phyloP scores from a whole-genome alignment of 2,888 invertebrate species.

The Odontocerum albicorne region DNA sequence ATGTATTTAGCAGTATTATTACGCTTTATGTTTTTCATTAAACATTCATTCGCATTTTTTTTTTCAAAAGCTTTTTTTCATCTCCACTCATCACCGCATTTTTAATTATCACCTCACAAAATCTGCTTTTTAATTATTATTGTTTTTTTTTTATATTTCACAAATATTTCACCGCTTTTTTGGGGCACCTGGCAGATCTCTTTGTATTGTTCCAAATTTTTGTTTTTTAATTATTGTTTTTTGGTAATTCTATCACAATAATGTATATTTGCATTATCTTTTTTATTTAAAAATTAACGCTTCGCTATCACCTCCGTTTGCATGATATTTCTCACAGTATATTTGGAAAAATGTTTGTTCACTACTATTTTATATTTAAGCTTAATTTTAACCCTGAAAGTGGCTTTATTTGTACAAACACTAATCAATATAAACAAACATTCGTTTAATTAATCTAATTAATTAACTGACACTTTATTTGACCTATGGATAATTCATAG shows the following conservation, averaged over 20 bases:
- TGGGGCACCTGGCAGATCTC: conserved; percentile 29
- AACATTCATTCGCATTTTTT: no score
- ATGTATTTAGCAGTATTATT: conserved; percentile 10
- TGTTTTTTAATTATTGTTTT: conserved; percentile 21
- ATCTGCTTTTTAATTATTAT: conserved; percentile 8
- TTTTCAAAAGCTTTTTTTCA: background rate
- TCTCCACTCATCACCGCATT: background rate
- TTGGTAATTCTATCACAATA: conserved; percentile 26
- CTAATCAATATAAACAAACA: no score
- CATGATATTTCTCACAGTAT: conserved; percentile 32
- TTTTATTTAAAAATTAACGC: conserved; percentile 26
- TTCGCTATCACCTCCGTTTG: conserved; percentile 33
- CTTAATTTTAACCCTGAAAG: no score
- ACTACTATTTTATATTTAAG: conserved; percentile 8
- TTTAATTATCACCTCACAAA: conserved; percentile 16
- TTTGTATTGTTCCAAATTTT: conserved; percentile 26
- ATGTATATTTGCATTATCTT: conserved; percentile 27
- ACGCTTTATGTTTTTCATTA: conserved; percentile 3
- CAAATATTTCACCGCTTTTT: conserved; percentile 7
- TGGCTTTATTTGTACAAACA: no score
- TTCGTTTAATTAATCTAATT: no score
- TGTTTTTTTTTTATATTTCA: conserved; percentile 4
- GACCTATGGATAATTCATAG: no score
- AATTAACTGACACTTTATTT: no score
- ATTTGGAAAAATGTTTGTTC: conserved; percentile 28